Percentiles rank a stretch among this genome's conserved stretches.
Conservation (phyloP, 2,888 invertebrate genomes). For the Lasioglossum marginatum region DNA sequence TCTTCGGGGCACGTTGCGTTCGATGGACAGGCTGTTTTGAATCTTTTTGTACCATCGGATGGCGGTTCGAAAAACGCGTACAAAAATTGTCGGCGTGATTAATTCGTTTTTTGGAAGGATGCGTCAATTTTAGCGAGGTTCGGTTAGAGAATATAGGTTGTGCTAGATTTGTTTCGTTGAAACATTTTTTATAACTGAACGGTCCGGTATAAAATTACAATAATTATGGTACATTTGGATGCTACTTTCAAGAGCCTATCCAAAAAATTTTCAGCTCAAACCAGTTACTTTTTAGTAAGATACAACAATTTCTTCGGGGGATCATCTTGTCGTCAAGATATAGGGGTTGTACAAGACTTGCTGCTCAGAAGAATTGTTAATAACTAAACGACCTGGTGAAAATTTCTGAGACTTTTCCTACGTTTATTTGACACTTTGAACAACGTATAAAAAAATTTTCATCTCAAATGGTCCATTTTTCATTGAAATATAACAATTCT, state of each 20-base stretch:
- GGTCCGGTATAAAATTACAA: background rate
- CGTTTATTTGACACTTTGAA: too few species aligned
- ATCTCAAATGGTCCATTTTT: too few species aligned
- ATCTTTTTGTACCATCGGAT: background rate
- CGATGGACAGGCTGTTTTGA: background rate
- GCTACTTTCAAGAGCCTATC: background rate
- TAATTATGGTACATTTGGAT: background rate
- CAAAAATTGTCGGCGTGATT: too few species aligned
- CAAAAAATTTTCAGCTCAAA: background rate
- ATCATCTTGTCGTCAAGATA: too few species aligned
- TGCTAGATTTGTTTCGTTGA: too few species aligned
- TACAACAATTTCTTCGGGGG: background rate
- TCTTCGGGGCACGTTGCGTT: too few species aligned
- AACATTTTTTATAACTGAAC: background rate
- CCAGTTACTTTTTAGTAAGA: background rate
- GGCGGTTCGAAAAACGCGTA: too few species aligned
- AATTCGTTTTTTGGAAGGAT: background rate
- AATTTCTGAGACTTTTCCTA: too few species aligned
- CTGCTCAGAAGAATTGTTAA: background rate
- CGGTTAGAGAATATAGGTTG: too few species aligned
- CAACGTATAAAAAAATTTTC: too few species aligned
- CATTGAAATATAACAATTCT: too few species aligned
- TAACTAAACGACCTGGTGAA: too few species aligned
- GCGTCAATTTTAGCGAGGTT: background rate
- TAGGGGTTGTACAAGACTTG: background rate